Evolutionary conservation across 2,113 vertebrate species (phyloP), one percentile per base, ranked within the genome.

Genomic region (Zingel zingel): DNA sequence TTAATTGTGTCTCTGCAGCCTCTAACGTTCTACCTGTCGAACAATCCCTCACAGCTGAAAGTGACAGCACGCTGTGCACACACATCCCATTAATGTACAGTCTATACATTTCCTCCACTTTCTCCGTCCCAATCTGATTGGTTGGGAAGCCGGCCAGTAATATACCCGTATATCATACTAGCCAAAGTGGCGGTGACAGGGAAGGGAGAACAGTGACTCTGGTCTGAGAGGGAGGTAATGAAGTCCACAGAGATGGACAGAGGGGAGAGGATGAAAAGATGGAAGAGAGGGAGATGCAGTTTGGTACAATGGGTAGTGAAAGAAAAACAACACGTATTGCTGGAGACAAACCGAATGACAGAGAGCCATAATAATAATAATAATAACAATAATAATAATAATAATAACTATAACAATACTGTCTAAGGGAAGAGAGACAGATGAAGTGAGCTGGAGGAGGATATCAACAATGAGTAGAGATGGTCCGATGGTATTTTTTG

Each of bases 141-240:
- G 76, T n/a, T 3, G 56, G 6, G 57, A 72, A 33, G 45, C 30
- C 4, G 19, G 12, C 21, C 51, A 25, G 51, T 83, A 68, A 85
- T 83, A 25, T 58, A 74, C 36, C 33, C 0, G 27, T 72, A 51
- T 70, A 57, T 78, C 70, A 76, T 65, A 78, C 69, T 76, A 74
- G 57, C 56, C 53, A 47, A 77, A 78, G 78, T 59, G 86, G 61
- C 27, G 5, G 58, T 61, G 73, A 72, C 72, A 61, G 58, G 50
- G 71, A 50, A 39, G 11, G 39, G 27, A 67, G 70, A 82, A 64
- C 54, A 56, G 69, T 58, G 82, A 81, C 64, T 79, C 64, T 58
- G 39, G 72, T 80, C n/a, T 61, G 76, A 76, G 58, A 48, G 27
- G 66, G 8, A 51, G 72, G 65, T 88, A 88, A 91, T 82, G 88